Conservation (phyloP, 2,888 invertebrate species). For the Heteropelma amictum region DNA sequence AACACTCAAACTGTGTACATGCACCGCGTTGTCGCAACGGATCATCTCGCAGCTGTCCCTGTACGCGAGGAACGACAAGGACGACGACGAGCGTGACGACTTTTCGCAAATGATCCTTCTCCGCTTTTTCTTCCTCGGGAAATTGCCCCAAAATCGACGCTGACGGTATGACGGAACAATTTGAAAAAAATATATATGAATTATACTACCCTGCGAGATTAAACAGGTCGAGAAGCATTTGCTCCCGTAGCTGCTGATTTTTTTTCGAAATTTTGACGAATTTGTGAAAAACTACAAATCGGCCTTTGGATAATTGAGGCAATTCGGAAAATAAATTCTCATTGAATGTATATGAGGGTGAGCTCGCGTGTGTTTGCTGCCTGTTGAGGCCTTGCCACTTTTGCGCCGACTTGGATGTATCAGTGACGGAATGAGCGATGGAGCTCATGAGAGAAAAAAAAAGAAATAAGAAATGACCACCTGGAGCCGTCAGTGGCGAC, state of each 20-base stretch:
- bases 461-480: slow-evolving; percentile 15
- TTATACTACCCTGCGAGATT: no score
- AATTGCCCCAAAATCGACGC: no score
- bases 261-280: no score
- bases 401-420: background rate
- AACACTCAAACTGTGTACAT: slow-evolving; percentile 26
- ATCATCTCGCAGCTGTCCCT: slow-evolving; percentile 64
- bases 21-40: slow-evolving; percentile 69
- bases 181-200: no score
- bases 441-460: slow-evolving; percentile 3
- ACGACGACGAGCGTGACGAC: slow-evolving; percentile 21
- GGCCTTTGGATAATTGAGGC: no score
- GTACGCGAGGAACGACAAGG: background rate
- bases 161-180: no score
- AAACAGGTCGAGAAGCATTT: no score
- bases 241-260: no score
- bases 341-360: no score
- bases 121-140: slow-evolving; percentile 27
- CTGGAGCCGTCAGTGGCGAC: slow-evolving; percentile 3
- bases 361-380: no score
- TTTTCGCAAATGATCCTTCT: slow-evolving; percentile 50
- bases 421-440: background rate
- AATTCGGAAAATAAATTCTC: no score
- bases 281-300: no score
- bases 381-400: slow-evolving; percentile 22